These are phyloP conservation scores for Urocitellus parryii DNA, from an alignment of 2,113 vertebrate genomes.

Conservation along the genomic window DNA sequence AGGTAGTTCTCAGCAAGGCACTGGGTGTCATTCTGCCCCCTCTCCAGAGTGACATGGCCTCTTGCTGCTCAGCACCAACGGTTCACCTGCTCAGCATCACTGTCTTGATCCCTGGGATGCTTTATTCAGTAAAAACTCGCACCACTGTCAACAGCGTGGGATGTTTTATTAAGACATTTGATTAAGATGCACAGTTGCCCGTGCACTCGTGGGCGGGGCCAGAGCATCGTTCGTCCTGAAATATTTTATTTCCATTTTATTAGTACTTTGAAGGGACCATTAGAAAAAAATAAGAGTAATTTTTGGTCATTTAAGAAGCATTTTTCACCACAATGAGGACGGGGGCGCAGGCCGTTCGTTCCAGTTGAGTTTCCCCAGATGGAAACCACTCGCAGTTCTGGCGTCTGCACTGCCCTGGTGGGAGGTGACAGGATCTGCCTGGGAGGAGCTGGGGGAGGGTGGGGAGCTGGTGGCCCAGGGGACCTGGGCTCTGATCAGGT, in stretches of 20 bases:
- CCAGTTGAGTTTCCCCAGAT: neutral
- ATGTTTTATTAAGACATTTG: slow-evolving; percentile 34
- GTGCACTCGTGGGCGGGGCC: accelerated
- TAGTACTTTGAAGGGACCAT: neutral
- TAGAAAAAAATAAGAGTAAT: neutral
- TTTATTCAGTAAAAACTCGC: slow-evolving; percentile 69
- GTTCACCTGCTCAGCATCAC: slow-evolving; percentile 56
- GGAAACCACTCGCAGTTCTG: neutral
- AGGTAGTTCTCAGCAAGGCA: neutral
- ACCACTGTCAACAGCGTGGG: slow-evolving; percentile 14
- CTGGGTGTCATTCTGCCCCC: slow-evolving; percentile 37
- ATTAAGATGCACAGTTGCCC: neutral
- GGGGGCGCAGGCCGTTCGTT: accelerated
- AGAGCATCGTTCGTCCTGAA: neutral
- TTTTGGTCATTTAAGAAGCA: neutral
- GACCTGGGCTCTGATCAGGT: neutral
- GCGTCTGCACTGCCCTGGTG: neutral
- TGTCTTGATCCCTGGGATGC: neutral
- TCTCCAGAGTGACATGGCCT: neutral
- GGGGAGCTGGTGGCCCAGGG: neutral
- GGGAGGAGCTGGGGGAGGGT: neutral
- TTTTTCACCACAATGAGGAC: neutral
- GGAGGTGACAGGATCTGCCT: neutral
- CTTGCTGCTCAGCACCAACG: slow-evolving; percentile 42
- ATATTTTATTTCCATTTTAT: neutral